phyloP scores from a whole-genome alignment of 2,113 vertebrate genomes.

The Sus scrofa region T2T-Sscrofa CM000816.6:29478501-29479000 shows the following conservation, averaged over 20 bases:
- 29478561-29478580: constrained; percentile 41
- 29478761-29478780: background rate
- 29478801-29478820: background rate
- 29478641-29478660: background rate
- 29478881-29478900: background rate
- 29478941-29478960: background rate
- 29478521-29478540: constrained; percentile 43
- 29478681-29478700: background rate
- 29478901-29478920: background rate
- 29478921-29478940: background rate
- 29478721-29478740: background rate
- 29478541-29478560: background rate
- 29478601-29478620: background rate
- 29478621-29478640: background rate
- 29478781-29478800: background rate
- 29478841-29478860: background rate
- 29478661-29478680: background rate
- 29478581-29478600: background rate
- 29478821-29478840: background rate
- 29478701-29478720: background rate
- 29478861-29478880: background rate
- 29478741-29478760: background rate
- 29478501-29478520: constrained; percentile 37
- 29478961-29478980: background rate
- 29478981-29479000: background rate